phyloP scores from a whole-genome alignment of 2,113 vertebrate genomes.

The Macaca fascicularis region T2T-MFA8v1.1 NC_088380.1:62871501-62872000 shows the following conservation, averaged over 20 bases:
- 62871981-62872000: background rate
- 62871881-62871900: background rate
- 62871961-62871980: background rate
- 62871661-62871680: background rate
- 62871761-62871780: background rate
- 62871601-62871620: background rate
- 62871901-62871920: conserved; percentile 21
- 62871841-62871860: background rate
- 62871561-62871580: background rate
- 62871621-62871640: background rate
- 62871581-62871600: background rate
- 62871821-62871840: background rate
- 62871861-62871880: background rate
- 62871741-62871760: background rate
- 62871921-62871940: background rate
- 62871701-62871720: conserved; percentile 4
- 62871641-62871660: background rate
- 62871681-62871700: background rate
- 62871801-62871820: background rate
- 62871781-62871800: background rate
- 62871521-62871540: background rate
- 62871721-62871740: background rate
- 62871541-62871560: background rate
- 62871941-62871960: background rate
- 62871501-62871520: background rate